Percentiles rank a stretch among this genome's conserved stretches.
Conservation (phyloP, 2,797 vertebrate species). For the Silurus lanzhouensis region DNA sequence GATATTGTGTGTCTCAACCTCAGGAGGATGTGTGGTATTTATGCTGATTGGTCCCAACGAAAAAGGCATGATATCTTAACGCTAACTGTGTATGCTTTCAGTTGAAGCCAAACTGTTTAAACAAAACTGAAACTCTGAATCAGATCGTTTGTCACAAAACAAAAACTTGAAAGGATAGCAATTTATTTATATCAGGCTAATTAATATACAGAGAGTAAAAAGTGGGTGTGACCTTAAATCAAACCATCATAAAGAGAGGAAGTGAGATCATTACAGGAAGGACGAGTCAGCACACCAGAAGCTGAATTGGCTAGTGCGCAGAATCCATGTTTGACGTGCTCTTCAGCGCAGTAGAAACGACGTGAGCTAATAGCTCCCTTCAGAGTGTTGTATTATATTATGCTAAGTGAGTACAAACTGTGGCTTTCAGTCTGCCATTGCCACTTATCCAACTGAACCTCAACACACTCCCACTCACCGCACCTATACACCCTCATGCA, state of each 20-base stretch:
- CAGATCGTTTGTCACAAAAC: not conserved
- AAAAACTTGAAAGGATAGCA: not conserved
- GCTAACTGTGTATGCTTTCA: not conserved
- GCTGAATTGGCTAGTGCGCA: not conserved
- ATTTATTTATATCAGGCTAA: not conserved
- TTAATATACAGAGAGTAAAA: not conserved
- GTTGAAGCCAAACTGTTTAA: not conserved
- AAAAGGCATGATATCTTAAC: not conserved
- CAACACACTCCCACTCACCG: not conserved
- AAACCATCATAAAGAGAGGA: not conserved
- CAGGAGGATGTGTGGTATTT: not conserved
- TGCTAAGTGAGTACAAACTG: conserved; percentile 27
- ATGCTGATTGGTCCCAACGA: not conserved
- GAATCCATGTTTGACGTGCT: not conserved
- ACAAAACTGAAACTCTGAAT: not conserved
- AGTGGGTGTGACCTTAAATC: not conserved
- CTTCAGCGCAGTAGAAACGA: not conserved
- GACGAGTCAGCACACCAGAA: not conserved
- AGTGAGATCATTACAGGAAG: conserved; percentile 9
- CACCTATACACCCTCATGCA: conserved; percentile 2
- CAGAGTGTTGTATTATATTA: conserved; percentile 23
- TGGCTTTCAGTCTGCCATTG: conserved; percentile 10
- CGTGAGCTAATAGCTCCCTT: conserved; percentile 13
- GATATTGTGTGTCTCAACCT: not conserved
- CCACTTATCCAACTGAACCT: conserved; percentile 19